Conservation (phyloP, 2,888 invertebrate genomes). For the Mythimna impura region DNA sequence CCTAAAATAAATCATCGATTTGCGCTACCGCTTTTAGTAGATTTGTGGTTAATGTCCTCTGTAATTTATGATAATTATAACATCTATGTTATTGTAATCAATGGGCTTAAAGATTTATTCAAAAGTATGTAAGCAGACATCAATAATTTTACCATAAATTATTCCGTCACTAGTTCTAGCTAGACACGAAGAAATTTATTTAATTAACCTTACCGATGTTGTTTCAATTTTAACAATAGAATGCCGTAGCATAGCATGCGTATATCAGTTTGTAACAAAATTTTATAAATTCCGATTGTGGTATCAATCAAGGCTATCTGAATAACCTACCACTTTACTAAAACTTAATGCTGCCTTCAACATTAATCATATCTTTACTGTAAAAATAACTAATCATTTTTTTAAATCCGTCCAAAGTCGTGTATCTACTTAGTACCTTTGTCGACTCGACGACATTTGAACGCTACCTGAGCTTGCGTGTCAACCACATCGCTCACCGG, state of each 20-base stretch:
- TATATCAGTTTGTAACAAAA: neutral
- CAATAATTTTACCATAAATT: slow-evolving; percentile 44
- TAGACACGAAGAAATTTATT: slow-evolving; percentile 14
- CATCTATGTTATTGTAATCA: slow-evolving; percentile 53
- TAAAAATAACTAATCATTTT: slow-evolving; percentile 49
- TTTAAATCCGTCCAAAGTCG: slow-evolving; percentile 33
- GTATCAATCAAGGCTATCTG: slow-evolving; percentile 4
- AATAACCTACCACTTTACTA: slow-evolving; percentile 18
- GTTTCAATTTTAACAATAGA: neutral
- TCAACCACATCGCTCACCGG: slow-evolving; percentile 77
- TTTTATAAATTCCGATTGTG: slow-evolving; percentile 15
- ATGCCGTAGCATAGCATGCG: neutral
- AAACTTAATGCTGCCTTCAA: slow-evolving; percentile 15
- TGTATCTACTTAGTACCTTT: slow-evolving; percentile 53
- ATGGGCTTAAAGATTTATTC: slow-evolving; percentile 34
- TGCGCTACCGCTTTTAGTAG: slow-evolving; percentile 68
- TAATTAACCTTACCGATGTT: neutral
- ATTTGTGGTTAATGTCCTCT: slow-evolving; percentile 67
- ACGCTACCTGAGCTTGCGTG: slow-evolving; percentile 81
- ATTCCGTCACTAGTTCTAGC: slow-evolving; percentile 23
- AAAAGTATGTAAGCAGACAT: slow-evolving; percentile 31
- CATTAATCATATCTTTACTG: slow-evolving; percentile 41
- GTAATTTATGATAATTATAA: slow-evolving; percentile 67
- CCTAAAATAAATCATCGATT: slow-evolving; percentile 72
- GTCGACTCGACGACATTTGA: slow-evolving; percentile 63